These are phyloP conservation scores for Chloropsis cyanopogon DNA, from an alignment of 2,113 vertebrate species.

Conservation along the genomic window DNA sequence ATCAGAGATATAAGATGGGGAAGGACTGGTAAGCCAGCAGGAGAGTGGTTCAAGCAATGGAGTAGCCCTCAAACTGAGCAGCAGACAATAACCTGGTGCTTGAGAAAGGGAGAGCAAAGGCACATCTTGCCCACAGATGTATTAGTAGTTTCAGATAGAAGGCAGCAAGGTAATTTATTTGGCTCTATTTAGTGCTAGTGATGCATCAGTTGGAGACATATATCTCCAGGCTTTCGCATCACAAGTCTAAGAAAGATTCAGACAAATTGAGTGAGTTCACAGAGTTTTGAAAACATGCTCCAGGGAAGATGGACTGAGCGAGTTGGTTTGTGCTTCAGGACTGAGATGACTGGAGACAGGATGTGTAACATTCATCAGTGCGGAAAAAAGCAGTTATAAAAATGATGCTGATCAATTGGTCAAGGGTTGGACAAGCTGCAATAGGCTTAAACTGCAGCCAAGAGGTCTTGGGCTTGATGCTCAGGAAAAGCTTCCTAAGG, in stretches of 20 bases:
- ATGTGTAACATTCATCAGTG: neutral
- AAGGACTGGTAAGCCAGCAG: slow-evolving; percentile 7
- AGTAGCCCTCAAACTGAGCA: slow-evolving; percentile 29
- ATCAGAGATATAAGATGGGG: neutral
- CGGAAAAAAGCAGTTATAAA: neutral
- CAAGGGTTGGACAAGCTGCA: neutral
- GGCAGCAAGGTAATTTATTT: slow-evolving; percentile 22
- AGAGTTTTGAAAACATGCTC: slow-evolving; percentile 35
- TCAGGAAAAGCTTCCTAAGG: neutral
- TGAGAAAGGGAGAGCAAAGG: slow-evolving; percentile 7
- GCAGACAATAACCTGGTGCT: neutral
- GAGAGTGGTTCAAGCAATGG: neutral
- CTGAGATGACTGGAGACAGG: neutral
- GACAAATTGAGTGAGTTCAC: slow-evolving; percentile 29
- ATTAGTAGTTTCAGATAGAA: neutral
- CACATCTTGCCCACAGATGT: neutral
- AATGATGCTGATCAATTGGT: neutral
- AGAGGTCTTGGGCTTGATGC: neutral
- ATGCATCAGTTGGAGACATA: slow-evolving; percentile 5
- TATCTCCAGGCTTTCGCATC: slow-evolving; percentile 9
- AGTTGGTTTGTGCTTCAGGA: neutral
- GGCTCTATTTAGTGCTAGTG: slow-evolving; percentile 18
- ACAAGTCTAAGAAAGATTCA: neutral
- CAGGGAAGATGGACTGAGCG: slow-evolving; percentile 20
- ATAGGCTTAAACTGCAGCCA: slow-evolving; percentile 34